Base-by-base conservation (phyloP, 2,797 vertebrate species). In the Pelodytes ibericus region DNA sequence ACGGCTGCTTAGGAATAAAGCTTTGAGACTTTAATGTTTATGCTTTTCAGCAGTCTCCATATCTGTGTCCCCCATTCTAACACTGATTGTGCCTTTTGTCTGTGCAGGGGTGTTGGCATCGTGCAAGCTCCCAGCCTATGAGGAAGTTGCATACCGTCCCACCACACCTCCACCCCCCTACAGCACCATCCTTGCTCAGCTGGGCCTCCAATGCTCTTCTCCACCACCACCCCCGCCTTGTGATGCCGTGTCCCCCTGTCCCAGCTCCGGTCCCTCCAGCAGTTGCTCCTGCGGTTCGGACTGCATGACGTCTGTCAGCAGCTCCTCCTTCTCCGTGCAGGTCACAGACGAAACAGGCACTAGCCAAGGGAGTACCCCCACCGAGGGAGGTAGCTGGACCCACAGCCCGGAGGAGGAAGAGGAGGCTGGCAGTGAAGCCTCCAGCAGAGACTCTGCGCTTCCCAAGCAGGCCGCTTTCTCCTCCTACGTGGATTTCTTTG, bases 61-160 rank as follows among this genome's bases (percentile, higher is more conserved):
- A 44, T 44, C 3, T 44, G 3, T 16, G 4, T 11, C 57, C 39
- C 74, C 20, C 36, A 15, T 41, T 1, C 39, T 8, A 24, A 10
- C 31, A 2, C 58, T 82, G 60, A 81, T 81, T 58, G 1, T 4
- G 8, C 10, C 1, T 22, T 39, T 30, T 25, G 3, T 33, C 4
- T 51, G 26, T 15, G 0, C 57, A 97, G 95, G 95, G 86, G 91
- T 95, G 80, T 85, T 96, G 89, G 93, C 93, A 69, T 89, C 94
- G 75, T 94, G 95, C 84, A 96, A 96, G 84, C 87, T 96, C 81
- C 96, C 96, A 7, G 94, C 95, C 79, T 97, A 97, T 0, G 96
- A 97, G 82, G 96, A 97, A 74, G 95, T 95, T 72, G 93, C 91
- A 2, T 92, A 92, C 2, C 91, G 89, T 73, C 94, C 95, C 11